Conservation (phyloP, 2,888 invertebrate genomes). For the Spisula subtruncata region DNA sequence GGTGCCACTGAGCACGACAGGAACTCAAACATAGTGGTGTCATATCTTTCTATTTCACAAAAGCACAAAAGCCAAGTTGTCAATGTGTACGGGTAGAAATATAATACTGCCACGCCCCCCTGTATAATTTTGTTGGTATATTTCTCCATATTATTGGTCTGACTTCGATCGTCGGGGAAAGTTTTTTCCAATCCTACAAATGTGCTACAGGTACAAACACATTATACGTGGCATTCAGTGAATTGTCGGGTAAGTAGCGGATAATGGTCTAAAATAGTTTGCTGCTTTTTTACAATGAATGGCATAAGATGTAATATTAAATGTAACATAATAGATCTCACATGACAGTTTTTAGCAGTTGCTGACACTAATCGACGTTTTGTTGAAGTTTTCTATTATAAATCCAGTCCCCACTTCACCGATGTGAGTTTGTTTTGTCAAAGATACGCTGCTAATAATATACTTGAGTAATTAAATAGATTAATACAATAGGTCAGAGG, state of each 20-base stretch:
- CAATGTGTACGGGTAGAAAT: conserved; percentile 66
- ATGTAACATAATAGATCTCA: conserved; percentile 52
- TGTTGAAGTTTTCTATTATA: conserved; percentile 35
- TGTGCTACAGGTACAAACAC: conserved; percentile 66
- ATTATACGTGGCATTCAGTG: conserved; percentile 48
- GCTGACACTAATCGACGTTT: conserved; percentile 63
- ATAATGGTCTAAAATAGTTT: conserved; percentile 56
- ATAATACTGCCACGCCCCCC: conserved; percentile 58
- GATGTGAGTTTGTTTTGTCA: conserved; percentile 3
- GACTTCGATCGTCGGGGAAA: conserved; percentile 47
- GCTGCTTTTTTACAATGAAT: conserved; percentile 55
- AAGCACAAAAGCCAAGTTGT: conserved; percentile 63
- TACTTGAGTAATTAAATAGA: conserved; percentile 1
- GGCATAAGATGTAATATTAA: conserved; percentile 55
- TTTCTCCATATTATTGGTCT: conserved; percentile 24
- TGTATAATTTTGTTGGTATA: conserved; percentile 48
- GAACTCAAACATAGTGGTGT: conserved; percentile 54
- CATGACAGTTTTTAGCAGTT: conserved; percentile 39
- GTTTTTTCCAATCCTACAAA: conserved; percentile 25
- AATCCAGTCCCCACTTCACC: neutral
- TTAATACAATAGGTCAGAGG: neutral
- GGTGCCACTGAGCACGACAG: neutral
- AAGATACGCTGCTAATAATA: conserved; percentile 13
- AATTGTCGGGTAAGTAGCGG: conserved; percentile 46
- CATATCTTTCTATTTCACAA: conserved; percentile 59